Base-by-base conservation (phyloP, 2,797 vertebrate species). In the Onychomys arenicola region DNA sequence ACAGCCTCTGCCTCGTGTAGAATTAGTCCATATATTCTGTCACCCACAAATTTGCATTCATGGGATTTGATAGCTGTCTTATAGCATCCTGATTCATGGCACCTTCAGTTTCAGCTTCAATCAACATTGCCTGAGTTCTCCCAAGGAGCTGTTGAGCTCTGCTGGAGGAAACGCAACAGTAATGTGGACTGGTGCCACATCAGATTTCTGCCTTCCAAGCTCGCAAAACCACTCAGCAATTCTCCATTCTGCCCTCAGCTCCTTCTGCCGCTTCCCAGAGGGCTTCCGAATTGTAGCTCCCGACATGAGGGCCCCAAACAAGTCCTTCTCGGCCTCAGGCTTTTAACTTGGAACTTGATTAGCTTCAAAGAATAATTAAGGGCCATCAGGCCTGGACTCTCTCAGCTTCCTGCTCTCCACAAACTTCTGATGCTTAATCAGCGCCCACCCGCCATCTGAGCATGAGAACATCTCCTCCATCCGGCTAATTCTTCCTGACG, bases 291-390 rank as follows among this genome's bases (percentile, higher is more conserved):
- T 46, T 75, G 92, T n/a, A 94, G 71, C 78, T 95, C 57, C 63
- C 29, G 52, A 73, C 92, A 76, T 49, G 29, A 67, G 78, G 19
- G 46, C 2, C 46, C 69, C 46, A 63, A 65, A 55, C 95, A 95
- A 83, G 86, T 94, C 65, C 40, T 78, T 87, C 52, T 57, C 12
- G 63, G 92, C 83, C 89, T 93, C 46, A 3, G 94, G 93, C 76
- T 94, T 94, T 96, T 73, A 92, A 77, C 77, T 87, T 40, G 84
- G 65, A 93, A 94, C 46, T 27, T 23, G 13, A 65, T 63, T 69
- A 85, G 71, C 75, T 96, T 94, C 88, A 95, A 92, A 95, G 75
- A 87, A 93, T 69, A 93, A 87, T 96, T 90, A 95, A 73, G n/a
- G n/a, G 12, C 29, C 46, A 91, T 63, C 46, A 61, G 77, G 69